Evolutionary conservation across 2,113 vertebrate genomes (phyloP), one percentile per base, ranked within the genome.

Genomic region (Mellivora capensis): DNA sequence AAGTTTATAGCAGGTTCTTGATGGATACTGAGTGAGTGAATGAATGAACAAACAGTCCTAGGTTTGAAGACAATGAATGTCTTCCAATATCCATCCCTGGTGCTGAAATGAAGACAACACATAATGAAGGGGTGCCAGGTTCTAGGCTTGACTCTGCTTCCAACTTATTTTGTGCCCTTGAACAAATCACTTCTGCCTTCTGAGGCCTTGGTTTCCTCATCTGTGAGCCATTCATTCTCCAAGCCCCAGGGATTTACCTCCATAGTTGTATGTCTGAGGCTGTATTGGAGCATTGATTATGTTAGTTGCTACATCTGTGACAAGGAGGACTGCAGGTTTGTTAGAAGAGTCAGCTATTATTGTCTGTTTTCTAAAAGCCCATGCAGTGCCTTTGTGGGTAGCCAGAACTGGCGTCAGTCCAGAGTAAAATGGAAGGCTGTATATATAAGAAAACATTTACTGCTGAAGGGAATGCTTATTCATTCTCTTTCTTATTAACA

Each of bases 371-470:
- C 87, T 76, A 61, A 57, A 88, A 81, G 49, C 54, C 37, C 25
- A 20, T 13, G 71, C 54, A 69, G 31, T 72, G 47, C 4, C 49
- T 67, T 82, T 69, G 61, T 62, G 69, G 88, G 44, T 71, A 94
- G 47, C 67, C 37, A 77, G 80, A 91, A 49, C 69, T 94, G 67
- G 42, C 29, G 18, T 62, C 27, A 9, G n/a, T 90, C 86, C 76
- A 94, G 59, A 91, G 47, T 52, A 64, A 93, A 77, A 84, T 25
- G 37, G 69, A 81, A n/a, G 31, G 37, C 39, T 79, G 10, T 90
- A 72, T 80, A 76, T 85, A 93, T 86, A 95, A 97, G 61, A 81
- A 97, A 97, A 83, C 34, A 91, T 86, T 95, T 62, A n/a, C 52
- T 86, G 64, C 67, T 91, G 34, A 87, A 93, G 87, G 20, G 9